Base-by-base conservation (phyloP, 2,888 invertebrate genomes). In the Antitype chi region DNA sequence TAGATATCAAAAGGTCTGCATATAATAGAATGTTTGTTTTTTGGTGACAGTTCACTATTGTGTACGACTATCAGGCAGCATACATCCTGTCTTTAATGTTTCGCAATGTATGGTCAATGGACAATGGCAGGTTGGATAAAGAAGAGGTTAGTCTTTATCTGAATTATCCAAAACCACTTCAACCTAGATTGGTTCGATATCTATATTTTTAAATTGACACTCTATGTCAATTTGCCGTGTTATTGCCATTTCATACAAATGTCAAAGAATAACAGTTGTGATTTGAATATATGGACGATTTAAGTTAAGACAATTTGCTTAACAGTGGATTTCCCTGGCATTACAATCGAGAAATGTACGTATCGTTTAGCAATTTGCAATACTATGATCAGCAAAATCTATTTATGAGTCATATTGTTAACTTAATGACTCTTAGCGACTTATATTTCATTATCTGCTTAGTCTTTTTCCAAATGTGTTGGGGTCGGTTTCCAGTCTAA, bases 1-100 rank as follows among this genome's bases (percentile, higher is more conserved):
- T 67, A 28, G 38, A 69, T 63, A 68, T 81, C 63, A 74, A 53
- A 47, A 81, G 81, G 74, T 57, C 38, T 47, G 25, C 8, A 28
- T 47, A 68, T 68, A 53, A 62, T 20, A 25, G 32, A 28, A 52
- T 66, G 55, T 53, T 73, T 81, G 63, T 73, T 68, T 57, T 49
- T 68, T 23, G 23, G 47, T 53, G 32, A 80, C 68, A 73, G n/a
- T 63, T 62, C 9, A 9, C 8, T n/a, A 72, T 60, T 73, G 32
- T 64, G 15, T 28, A 11, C 17, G 0, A 23, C 23, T 60, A 28
- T 49, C 64, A n/a, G 1, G 49, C n/a, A 8, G 23, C 20, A 59
- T 20, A 70, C 23, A 53, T 69, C 52, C n/a, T 63, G 76, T 53
- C 28, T 6, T 28, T 62, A 43, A 49, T n/a, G 20, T 43, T 49